These are phyloP conservation scores for Pimephales promelas DNA, from an alignment of 2,113 vertebrate genomes.

Conservation along the genomic window DNA sequence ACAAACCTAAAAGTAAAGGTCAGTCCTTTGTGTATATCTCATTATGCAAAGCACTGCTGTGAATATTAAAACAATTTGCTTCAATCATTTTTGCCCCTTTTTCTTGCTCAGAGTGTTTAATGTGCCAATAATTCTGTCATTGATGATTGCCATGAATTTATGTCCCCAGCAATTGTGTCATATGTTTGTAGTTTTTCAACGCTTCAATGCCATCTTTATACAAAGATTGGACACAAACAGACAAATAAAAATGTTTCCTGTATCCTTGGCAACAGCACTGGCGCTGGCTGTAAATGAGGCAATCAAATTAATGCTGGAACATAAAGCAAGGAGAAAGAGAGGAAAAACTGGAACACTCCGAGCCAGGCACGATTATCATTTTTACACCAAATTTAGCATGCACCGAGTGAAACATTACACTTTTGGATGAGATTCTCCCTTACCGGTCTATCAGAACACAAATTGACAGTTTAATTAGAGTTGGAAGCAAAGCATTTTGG, in stretches of 20 bases:
- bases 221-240: conserved; percentile 71
- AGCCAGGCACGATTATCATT: conserved; percentile 34
- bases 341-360: conserved; percentile 5
- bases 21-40: too few relatives aligned
- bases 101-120: neutral
- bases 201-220: conserved; percentile 10
- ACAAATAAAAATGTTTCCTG: conserved; percentile 71
- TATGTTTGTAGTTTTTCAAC: neutral
- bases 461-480: conserved; percentile 3
- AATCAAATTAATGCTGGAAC: conserved; percentile 62
- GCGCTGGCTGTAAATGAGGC: conserved; percentile 61
- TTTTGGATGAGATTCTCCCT: neutral
- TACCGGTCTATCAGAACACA: conserved; percentile 8
- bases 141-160: neutral
- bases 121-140: neutral
- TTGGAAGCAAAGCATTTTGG: neutral
- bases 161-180: neutral
- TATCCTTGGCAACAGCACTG: conserved; percentile 80
- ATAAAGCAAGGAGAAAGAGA: conserved; percentile 63
- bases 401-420: conserved; percentile 17
- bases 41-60: too few relatives aligned
- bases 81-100: neutral
- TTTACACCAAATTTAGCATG: conserved; percentile 32
- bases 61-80: too few relatives aligned
- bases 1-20: neutral